phyloP scores from a whole-genome alignment of 2,888 invertebrate genomes.

The Ecliptopera silaceata region DNA sequence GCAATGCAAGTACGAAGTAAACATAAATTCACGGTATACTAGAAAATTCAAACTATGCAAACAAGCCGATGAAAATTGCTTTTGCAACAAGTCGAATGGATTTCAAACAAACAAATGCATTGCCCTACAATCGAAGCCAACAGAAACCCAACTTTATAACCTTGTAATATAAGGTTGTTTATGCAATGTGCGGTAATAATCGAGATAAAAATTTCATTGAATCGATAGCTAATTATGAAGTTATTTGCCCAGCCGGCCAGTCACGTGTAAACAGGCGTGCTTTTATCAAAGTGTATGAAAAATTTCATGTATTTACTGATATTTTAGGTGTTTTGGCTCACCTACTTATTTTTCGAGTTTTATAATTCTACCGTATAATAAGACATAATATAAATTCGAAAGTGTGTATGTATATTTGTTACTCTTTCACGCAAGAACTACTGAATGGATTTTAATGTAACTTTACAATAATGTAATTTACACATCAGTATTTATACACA shows the following conservation, averaged over 20 bases:
- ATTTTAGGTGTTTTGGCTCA: too few species aligned
- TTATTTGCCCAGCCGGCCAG: conserved; percentile 7
- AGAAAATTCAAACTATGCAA: conserved; percentile 25
- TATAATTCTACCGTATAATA: too few species aligned
- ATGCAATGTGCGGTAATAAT: neutral
- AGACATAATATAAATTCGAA: too few species aligned
- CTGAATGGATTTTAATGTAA: too few species aligned
- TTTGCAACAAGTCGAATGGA: conserved; percentile 27
- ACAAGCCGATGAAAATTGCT: conserved; percentile 40
- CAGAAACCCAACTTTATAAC: conserved; percentile 11
- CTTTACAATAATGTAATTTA: too few species aligned
- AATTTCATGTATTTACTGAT: conserved; percentile 10
- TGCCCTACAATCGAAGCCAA: neutral
- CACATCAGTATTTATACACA: too few species aligned
- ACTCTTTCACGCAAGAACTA: too few species aligned
- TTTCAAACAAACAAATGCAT: conserved; percentile 22
- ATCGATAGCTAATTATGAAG: conserved; percentile 2
- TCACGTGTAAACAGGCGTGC: conserved; percentile 22
- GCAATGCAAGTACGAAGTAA: neutral
- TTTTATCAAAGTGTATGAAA: conserved; percentile 9
- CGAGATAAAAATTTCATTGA: conserved; percentile 9
- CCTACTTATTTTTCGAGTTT: neutral
- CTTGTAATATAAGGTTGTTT: neutral
- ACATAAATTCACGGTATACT: neutral
- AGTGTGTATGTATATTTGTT: too few species aligned